Base-by-base conservation (phyloP, 2,113 vertebrate species). In the Archilochus colubris region DNA sequence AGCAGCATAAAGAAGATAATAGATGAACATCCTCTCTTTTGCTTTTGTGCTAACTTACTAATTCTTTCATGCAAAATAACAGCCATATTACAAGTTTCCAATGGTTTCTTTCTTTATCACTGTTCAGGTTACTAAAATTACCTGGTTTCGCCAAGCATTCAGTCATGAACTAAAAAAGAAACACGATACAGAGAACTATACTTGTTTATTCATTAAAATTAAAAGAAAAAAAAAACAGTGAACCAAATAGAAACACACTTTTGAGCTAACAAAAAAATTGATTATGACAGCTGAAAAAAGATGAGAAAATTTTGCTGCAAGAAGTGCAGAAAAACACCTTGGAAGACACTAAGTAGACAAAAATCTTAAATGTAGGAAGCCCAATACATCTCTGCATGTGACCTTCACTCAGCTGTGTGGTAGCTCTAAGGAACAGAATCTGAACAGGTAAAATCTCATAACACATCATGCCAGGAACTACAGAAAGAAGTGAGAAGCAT, bases 61-160 rank as follows among this genome's bases (percentile, higher is more conserved):
- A 89, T 97, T 95, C 57, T 88, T 89, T 95, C 87, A 80, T 91
- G 72, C 50, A 96, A 96, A 97, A 88, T 95, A 96, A 96, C 89
- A 95, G 46, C 80, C 91, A 96, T 62, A 63, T 66, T 58, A 58
- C 93, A 96, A 95, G 66, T 95, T 95, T 63, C 86, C 95, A 70
- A 90, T 82, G 67, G 57, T 88, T 96, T 83, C 51, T 95, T 95
- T 89, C 51, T 95, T 95, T 89, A 96, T 92, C 66, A 93, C 91
- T 89, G 82, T 74, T 94, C 81, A 88, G 84, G 59, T 91, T 95
- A 68, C 76, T 88, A 58, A 95, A 94, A 96, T 93, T 84, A 66
- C 58, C 58, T 91, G 80, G 1, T 46, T 97, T 95, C 96, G 57
- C 80, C 79, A 96, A 67, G 40, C 16, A 67, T n/a, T 95, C 81